These are phyloP conservation scores for Micromys minutus DNA, from an alignment of 2,113 vertebrate genomes.

Conservation along the genomic window DNA sequence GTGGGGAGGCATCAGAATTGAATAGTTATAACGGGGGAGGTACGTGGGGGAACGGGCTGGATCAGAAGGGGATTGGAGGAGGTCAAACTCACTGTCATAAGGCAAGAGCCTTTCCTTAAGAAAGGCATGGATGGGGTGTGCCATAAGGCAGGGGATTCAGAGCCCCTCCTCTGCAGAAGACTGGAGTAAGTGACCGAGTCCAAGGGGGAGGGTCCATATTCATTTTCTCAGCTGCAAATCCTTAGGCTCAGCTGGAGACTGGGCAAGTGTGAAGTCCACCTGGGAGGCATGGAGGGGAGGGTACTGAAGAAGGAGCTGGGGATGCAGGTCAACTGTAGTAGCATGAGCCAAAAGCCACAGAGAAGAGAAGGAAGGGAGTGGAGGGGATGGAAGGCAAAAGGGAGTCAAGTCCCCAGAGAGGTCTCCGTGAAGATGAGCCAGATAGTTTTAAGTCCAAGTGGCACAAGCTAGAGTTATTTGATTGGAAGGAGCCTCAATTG, in stretches of 20 bases:
- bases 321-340: neutral
- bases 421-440: neutral
- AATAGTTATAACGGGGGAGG: neutral
- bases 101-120: neutral
- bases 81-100: neutral
- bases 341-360: neutral
- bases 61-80: neutral
- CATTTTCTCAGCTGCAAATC: neutral
- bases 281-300: neutral
- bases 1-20: neutral
- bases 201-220: neutral
- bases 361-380: no score
- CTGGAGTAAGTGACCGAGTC: neutral
- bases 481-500: neutral
- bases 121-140: neutral
- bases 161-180: neutral
- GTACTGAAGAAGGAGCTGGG: neutral
- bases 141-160: neutral
- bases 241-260: neutral
- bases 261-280: neutral
- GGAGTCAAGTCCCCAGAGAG: neutral
- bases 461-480: neutral
- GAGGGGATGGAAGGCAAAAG: neutral
- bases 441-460: neutral
- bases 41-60: neutral